Evolutionary conservation across 1,140 invertebrate genomes (phyloP).

Genomic region (Ceratitis capitata): DNA sequence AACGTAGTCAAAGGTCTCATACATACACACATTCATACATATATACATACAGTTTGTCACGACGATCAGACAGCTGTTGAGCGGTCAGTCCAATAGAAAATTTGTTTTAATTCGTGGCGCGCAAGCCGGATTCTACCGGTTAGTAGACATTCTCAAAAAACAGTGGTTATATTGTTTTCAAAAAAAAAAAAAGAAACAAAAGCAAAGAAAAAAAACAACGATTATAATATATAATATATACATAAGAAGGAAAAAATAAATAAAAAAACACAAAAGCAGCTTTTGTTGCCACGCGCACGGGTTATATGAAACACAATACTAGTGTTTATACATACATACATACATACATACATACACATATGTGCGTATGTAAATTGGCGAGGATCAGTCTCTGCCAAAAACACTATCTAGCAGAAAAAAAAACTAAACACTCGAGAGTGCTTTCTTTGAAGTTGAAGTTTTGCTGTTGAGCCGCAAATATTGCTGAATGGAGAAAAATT

Average conservation of each 20-base stretch:
- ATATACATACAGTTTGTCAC: neutral
- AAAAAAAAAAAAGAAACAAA: neutral
- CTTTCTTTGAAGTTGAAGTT: neutral
- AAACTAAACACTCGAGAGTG: neutral
- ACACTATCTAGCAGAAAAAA: neutral
- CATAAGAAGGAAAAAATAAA: too few relatives aligned
- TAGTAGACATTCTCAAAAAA: neutral
- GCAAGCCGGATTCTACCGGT: conserved; percentile 4
- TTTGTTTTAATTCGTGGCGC: neutral
- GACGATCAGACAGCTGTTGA: neutral
- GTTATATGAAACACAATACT: neutral
- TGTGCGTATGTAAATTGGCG: neutral
- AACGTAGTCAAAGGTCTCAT: neutral
- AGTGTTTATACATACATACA: neutral
- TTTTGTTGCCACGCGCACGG: conserved; percentile 29
- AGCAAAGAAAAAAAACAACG: too few relatives aligned
- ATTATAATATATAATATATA: neutral
- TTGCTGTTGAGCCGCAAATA: neutral
- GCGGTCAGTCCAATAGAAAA: neutral
- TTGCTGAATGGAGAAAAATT: neutral
- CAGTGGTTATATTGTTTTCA: neutral
- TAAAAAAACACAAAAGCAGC: neutral
- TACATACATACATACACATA: neutral
- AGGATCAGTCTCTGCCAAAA: neutral
- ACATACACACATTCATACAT: neutral